Percentiles rank a stretch among this genome's conserved stretches.
Conservation (phyloP, 1,140 invertebrate genomes). For the Ceratina japonica region DNA sequence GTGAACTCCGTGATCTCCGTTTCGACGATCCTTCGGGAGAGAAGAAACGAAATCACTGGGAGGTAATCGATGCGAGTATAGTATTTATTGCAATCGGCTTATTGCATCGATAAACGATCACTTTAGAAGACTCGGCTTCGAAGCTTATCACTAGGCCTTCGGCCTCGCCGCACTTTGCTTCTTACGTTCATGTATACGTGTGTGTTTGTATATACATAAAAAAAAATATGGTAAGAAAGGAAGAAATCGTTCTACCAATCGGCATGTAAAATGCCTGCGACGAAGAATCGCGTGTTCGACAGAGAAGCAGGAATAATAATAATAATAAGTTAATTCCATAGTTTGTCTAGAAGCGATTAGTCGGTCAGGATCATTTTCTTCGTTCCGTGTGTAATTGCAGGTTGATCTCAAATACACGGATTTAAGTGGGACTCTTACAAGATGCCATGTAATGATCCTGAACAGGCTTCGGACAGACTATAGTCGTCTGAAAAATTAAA, state of each 20-base stretch:
- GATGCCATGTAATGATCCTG: neutral
- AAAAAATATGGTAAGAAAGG: slow-evolving; percentile 21
- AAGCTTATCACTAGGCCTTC: slow-evolving; percentile 35
- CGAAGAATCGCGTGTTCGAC: neutral
- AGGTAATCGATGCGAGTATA: neutral
- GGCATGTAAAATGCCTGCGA: neutral
- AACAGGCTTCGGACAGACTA: neutral
- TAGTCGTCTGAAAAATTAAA: slow-evolving; percentile 14
- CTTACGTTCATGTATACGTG: neutral
- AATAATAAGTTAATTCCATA: slow-evolving; percentile 36
- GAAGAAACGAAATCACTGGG: neutral
- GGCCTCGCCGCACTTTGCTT: slow-evolving; percentile 37
- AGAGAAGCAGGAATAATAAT: slow-evolving; percentile 11
- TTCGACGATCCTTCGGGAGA: neutral
- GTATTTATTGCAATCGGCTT: neutral
- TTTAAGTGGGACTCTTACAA: too few species aligned
- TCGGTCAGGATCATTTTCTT: neutral
- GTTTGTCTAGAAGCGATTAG: neutral
- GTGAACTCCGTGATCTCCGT: too few species aligned
- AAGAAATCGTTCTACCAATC: slow-evolving; percentile 28
- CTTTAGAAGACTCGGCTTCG: neutral
- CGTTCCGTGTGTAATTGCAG: neutral
- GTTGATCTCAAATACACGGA: too few species aligned
- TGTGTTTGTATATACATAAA: slow-evolving; percentile 4
- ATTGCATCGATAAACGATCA: neutral